Evolutionary conservation across 2,888 invertebrate genomes (phyloP).

Genomic region (Andrena flavipes): DNA sequence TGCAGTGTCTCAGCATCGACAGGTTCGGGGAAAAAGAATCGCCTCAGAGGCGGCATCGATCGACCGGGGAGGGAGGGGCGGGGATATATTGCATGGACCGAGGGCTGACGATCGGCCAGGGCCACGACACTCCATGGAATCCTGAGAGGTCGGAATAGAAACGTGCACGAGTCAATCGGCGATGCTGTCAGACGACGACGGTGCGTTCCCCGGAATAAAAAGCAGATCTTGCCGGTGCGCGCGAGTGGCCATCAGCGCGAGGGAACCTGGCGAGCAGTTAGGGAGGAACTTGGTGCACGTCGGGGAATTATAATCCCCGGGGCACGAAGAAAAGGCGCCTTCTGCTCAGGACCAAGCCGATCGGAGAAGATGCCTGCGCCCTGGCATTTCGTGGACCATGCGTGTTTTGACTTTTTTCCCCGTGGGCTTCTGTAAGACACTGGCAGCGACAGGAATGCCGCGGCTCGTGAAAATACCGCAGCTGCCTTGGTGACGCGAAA

Average conservation of each 20-base stretch:
- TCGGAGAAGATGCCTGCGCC: slow-evolving; percentile 12
- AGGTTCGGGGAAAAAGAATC: neutral
- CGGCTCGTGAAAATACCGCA: slow-evolving; percentile 39
- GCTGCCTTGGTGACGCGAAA: slow-evolving; percentile 19
- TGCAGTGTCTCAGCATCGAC: neutral
- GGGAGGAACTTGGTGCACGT: slow-evolving; percentile 58
- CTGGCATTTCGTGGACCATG: slow-evolving; percentile 37
- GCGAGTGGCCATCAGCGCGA: slow-evolving; percentile 40
- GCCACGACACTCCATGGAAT: slow-evolving; percentile 66
- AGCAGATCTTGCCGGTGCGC: slow-evolving; percentile 64
- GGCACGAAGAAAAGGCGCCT: slow-evolving; percentile 40
- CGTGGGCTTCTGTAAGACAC: slow-evolving; percentile 31
- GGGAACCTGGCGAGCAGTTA: slow-evolving; percentile 50
- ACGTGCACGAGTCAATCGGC: slow-evolving; percentile 76
- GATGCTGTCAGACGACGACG: slow-evolving; percentile 67
- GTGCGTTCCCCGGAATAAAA: slow-evolving; percentile 70
- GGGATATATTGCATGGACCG: slow-evolving; percentile 8
- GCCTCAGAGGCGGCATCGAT: neutral
- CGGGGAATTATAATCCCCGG: slow-evolving; percentile 59
- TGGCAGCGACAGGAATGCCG: slow-evolving; percentile 30
- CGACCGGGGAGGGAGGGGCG: too few species aligned
- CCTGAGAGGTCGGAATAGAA: slow-evolving; percentile 71
- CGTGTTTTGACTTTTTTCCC: slow-evolving; percentile 40
- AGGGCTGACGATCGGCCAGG: slow-evolving; percentile 27
- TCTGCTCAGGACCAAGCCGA: slow-evolving; percentile 23